Evolutionary conservation across 2,797 vertebrate genomes (phyloP), one percentile per base, ranked within the genome.

Genomic region (Corythornis leucogaster): DNA sequence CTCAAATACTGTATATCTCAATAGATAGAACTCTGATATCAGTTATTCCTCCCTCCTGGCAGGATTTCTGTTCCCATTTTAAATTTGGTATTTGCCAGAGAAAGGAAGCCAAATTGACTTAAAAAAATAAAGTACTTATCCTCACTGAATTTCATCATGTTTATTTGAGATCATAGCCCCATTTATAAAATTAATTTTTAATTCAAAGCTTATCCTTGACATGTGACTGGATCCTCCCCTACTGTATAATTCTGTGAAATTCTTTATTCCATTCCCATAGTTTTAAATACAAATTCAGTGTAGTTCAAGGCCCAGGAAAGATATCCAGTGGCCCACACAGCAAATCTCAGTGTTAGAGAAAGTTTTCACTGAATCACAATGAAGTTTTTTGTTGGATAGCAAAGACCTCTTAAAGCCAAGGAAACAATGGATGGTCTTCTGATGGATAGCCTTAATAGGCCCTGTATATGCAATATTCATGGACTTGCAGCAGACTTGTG

Each of bases 281-380:
- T 16, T 8, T 68, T 74, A 45, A 67, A 82, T 50, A 77, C 3
- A 74, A 93, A 77, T 70, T 77, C 31, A 77, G 2, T 38, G 14
- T 48, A 66, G 4, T 50, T 70, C 15, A 15, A 57, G 12, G 31
- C 67, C 35, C 38, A 45, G 46, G n/a, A 42, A 9, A 53, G 11
- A 22, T 38, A 20, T 80, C 43, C 0, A 0, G 8, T 38, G 25
- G 4, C 31, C 38, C 15, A 43, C 35, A 45, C 2, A 84, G n/a
- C 46, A 88, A 78, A 68, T 38, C 25, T 50, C 19, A 35, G 25
- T 58, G 12, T 88, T 45, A 70, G 31, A 43, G 26, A 71, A 79
- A 9, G 5, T 54, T 80, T 67, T 57, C 22, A 26, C 10, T 59
- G 53, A 89, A 67, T 63, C 43, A 67, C 6, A 53, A 11, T 15